A percentile compares a stretch with the other conserved stretches of the same genome.
These are phyloP conservation scores for Orthosia gracilis DNA, from an alignment of 2,888 invertebrate species.

Conservation along the genomic window DNA sequence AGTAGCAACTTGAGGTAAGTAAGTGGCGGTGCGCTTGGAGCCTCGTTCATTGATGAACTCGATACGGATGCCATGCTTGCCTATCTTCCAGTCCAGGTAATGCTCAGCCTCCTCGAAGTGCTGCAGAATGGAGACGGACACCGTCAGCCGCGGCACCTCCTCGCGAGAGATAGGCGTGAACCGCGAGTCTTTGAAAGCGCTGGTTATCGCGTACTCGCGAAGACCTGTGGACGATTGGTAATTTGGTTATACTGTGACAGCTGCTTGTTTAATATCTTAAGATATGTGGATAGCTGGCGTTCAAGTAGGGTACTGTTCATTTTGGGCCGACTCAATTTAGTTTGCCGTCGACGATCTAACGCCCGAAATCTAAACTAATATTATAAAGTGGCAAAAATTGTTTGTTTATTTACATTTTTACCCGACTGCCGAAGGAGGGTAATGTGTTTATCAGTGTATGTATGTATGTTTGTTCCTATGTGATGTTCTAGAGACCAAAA, in stretches of 20 bases:
- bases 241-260: too few relatives aligned
- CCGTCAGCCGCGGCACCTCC: slow-evolving; percentile 97
- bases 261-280: neutral
- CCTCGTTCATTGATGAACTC: slow-evolving; percentile 99
- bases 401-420: too few relatives aligned
- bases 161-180: slow-evolving; percentile 98
- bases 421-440: too few relatives aligned
- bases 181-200: slow-evolving; percentile 99
- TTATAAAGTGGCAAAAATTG: too few relatives aligned
- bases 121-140: slow-evolving; percentile 98
- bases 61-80: slow-evolving; percentile 99
- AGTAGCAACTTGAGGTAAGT: slow-evolving; percentile 99
- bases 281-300: too few relatives aligned
- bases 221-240: slow-evolving; percentile 91
- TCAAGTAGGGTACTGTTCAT: too few relatives aligned
- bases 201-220: slow-evolving; percentile 99
- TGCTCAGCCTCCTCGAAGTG: slow-evolving; percentile 99
- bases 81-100: slow-evolving; percentile 99
- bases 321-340: too few relatives aligned
- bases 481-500: too few relatives aligned
- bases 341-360: too few relatives aligned
- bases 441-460: too few relatives aligned
- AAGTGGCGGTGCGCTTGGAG: slow-evolving; percentile 98
- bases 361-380: too few relatives aligned
- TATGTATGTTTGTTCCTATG: too few relatives aligned